A percentile compares a stretch with the other conserved stretches of the same genome.
phyloP scores from a whole-genome alignment of 2,113 vertebrate species.

The Ascaphus truei region DNA sequence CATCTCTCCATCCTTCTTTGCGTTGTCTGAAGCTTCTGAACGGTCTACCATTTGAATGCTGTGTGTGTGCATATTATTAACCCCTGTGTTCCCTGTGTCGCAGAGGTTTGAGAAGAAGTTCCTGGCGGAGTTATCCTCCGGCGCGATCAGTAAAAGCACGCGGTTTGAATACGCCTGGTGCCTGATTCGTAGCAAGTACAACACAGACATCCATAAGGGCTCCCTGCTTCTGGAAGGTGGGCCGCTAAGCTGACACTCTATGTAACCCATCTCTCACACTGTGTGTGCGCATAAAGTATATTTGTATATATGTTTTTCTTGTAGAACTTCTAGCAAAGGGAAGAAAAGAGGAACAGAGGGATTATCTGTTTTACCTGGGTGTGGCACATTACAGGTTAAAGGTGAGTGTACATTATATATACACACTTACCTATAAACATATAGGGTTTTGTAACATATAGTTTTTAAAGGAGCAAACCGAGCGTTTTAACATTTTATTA shows the following conservation, averaged over 20 bases:
- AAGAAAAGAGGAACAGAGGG: slow-evolving; percentile 78
- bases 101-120: slow-evolving; percentile 90
- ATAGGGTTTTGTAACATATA: too few relatives aligned
- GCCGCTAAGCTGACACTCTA: neutral
- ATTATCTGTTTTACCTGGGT: slow-evolving; percentile 81
- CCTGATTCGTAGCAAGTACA: slow-evolving; percentile 81
- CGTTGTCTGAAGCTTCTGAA: too few relatives aligned
- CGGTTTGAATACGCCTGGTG: slow-evolving; percentile 91
- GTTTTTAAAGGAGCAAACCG: too few relatives aligned
- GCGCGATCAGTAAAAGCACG: slow-evolving; percentile 72
- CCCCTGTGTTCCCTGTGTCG: slow-evolving; percentile 5
- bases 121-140: slow-evolving; percentile 67
- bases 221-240: slow-evolving; percentile 74
- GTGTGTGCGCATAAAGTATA: neutral
- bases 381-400: slow-evolving; percentile 86
- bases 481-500: too few relatives aligned
- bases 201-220: slow-evolving; percentile 75
- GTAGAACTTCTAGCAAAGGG: slow-evolving; percentile 75
- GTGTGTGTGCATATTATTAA: too few relatives aligned
- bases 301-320: neutral
- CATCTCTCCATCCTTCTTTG: too few relatives aligned
- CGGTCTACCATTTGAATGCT: too few relatives aligned
- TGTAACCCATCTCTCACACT: neutral
- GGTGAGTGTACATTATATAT: too few relatives aligned
- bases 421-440: too few relatives aligned